phyloP scores from a whole-genome alignment of 2,888 invertebrate species.

The Trypoxylon attenuatum region DNA sequence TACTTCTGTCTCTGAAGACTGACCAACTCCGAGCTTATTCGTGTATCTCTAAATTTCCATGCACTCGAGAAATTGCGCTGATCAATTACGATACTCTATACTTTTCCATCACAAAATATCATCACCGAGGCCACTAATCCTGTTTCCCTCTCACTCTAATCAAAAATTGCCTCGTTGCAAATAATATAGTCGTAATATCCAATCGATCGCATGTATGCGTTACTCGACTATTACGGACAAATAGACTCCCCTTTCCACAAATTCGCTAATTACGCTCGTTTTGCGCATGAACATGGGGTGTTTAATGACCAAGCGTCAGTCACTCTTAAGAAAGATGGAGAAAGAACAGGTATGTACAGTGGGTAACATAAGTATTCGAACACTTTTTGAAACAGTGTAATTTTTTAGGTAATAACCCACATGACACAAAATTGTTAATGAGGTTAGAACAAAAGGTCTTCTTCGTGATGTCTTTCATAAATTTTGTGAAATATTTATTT shows the following conservation, averaged over 20 bases:
- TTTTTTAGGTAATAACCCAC: too few species aligned
- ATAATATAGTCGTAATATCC: not conserved
- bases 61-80: not conserved
- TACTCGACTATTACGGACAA: too few species aligned
- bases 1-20: not conserved
- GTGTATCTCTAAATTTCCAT: not conserved
- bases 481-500: too few species aligned
- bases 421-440: too few species aligned
- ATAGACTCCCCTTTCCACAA: not conserved
- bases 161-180: not conserved
- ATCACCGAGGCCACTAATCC: not conserved
- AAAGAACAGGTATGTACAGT: not conserved
- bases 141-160: not conserved
- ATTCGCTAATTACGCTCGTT: not conserved
- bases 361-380: not conserved
- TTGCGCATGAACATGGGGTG: not conserved
- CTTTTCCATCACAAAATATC: not conserved
- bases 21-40: not conserved
- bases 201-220: not conserved
- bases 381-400: too few species aligned
- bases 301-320: not conserved
- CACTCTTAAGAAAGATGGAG: too few species aligned
- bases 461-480: too few species aligned
- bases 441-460: too few species aligned
- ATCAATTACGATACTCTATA: not conserved